Percentiles rank a stretch among this genome's conserved stretches.
phyloP scores from a whole-genome alignment of 1,140 invertebrate genomes.

The Nebria ingens region DNA sequence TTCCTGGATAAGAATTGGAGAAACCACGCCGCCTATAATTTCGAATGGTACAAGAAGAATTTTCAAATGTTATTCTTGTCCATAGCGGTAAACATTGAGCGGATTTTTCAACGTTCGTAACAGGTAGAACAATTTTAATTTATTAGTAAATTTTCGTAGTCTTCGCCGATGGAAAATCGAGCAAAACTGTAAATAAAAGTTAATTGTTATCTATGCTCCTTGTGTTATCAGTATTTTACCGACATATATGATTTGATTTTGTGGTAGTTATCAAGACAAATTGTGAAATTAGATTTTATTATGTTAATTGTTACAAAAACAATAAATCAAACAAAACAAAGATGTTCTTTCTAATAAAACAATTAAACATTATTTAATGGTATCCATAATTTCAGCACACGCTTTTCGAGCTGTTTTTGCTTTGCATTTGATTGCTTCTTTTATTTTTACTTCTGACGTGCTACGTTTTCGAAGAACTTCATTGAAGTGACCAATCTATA shows the following conservation, averaged over 20 bases:
- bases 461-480: neutral
- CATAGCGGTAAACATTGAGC: constrained; percentile 39
- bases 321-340: no score
- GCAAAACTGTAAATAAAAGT: no score
- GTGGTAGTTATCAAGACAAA: no score
- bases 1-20: constrained; percentile 71
- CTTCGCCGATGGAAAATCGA: no score
- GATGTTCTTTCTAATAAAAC: no score
- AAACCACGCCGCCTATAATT: constrained; percentile 57
- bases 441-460: neutral
- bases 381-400: neutral
- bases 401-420: neutral
- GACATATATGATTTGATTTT: no score
- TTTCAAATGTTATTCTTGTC: constrained; percentile 48
- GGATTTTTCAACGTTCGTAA: constrained; percentile 11
- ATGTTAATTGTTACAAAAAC: no score
- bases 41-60: constrained; percentile 65
- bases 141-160: no score
- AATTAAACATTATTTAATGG: no score
- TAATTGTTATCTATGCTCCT: no score
- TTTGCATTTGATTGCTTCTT: neutral
- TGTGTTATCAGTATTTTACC: no score
- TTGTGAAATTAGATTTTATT: no score
- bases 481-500: neutral
- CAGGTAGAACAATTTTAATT: neutral